These are phyloP conservation scores for Melanophora roralis DNA, from an alignment of 2,888 invertebrate species.

Conservation along the genomic window DNA sequence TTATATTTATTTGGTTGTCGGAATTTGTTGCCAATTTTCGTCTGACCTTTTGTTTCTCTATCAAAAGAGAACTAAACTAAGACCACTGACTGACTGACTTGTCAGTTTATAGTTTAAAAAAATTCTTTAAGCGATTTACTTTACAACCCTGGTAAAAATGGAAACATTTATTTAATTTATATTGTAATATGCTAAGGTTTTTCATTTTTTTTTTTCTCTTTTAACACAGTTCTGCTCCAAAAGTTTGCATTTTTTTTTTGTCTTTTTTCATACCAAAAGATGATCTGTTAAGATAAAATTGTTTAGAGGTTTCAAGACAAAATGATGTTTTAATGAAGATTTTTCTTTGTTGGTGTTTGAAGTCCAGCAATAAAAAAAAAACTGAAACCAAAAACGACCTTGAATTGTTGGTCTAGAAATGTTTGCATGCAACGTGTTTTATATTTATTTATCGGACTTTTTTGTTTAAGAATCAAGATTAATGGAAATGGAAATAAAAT, in stretches of 20 bases:
- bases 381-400: conserved; percentile 51
- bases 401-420: conserved; percentile 58
- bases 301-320: conserved; percentile 38
- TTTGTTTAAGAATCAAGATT: conserved; percentile 43
- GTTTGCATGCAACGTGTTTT: conserved; percentile 14
- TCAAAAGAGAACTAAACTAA: neutral
- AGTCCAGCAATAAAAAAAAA: neutral
- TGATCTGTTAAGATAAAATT: conserved; percentile 59
- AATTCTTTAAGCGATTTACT: conserved; percentile 54
- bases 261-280: conserved; percentile 26
- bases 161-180: neutral
- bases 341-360: neutral
- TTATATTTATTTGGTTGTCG: neutral
- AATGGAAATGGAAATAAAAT: conserved; percentile 50
- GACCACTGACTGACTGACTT: conserved; percentile 39
- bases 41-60: conserved; percentile 12
- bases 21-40: neutral
- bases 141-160: conserved; percentile 37
- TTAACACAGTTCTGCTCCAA: conserved; percentile 21
- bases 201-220: neutral
- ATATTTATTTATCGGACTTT: neutral
- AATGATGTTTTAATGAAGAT: neutral
- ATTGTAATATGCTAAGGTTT: neutral
- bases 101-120: conserved; percentile 53
- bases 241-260: neutral